phyloP scores from a whole-genome alignment of 1,140 invertebrate genomes.

The Rhynchophorus ferrugineus region DNA sequence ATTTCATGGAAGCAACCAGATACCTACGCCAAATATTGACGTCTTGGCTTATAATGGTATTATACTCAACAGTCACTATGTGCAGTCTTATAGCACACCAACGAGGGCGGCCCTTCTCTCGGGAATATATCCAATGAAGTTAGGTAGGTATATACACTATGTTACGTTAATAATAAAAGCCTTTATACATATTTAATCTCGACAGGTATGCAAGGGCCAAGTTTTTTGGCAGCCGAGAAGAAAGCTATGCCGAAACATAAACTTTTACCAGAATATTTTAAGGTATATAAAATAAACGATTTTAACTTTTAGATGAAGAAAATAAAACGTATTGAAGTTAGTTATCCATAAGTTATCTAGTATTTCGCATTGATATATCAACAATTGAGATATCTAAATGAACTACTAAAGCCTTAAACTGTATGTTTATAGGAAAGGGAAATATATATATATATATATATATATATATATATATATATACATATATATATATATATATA shows the following conservation, averaged over 20 bases:
- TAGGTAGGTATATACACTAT: slow-evolving; percentile 43
- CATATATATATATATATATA: too few relatives aligned
- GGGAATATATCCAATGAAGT: slow-evolving; percentile 61
- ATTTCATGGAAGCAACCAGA: slow-evolving; percentile 64
- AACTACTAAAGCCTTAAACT: too few relatives aligned
- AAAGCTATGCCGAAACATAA: slow-evolving; percentile 51
- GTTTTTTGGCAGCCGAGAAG: slow-evolving; percentile 43
- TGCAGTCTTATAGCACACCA: slow-evolving; percentile 55
- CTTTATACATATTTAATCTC: not conserved
- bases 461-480: too few relatives aligned
- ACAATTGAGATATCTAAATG: too few relatives aligned
- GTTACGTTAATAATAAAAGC: not conserved
- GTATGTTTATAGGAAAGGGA: too few relatives aligned
- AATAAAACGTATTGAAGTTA: too few relatives aligned
- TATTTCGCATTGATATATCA: too few relatives aligned
- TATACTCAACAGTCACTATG: slow-evolving; percentile 59
- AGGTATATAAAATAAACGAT: too few relatives aligned
- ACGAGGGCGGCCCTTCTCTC: slow-evolving; percentile 59
- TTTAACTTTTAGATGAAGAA: too few relatives aligned
- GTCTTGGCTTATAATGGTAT: slow-evolving; percentile 57
- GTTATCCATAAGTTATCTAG: too few relatives aligned
- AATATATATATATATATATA: too few relatives aligned
- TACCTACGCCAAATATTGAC: slow-evolving; percentile 62
- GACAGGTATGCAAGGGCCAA: slow-evolving; percentile 50
- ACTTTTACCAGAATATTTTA: slow-evolving; percentile 70